Evolutionary conservation across 2,888 invertebrate genomes (phyloP), one percentile per base, ranked within the genome.

Genomic region (Apamea sordens): DNA sequence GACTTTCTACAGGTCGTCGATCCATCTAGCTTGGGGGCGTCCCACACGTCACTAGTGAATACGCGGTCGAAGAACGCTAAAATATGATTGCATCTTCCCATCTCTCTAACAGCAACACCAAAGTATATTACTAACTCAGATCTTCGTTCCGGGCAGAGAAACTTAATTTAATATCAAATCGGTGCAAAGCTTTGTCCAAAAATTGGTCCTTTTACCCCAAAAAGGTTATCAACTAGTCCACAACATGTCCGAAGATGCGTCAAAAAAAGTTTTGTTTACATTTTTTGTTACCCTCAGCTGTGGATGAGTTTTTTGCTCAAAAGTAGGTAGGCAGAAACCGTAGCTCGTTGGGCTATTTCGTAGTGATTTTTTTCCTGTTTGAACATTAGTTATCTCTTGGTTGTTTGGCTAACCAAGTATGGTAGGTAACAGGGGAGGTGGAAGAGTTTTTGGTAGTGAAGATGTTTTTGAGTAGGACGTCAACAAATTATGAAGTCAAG

Each of bases 221-320:
- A 83, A 83, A 73, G 75, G 84, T 89, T 91, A 90, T 91, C 89
- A 77, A 65, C 82, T 69, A 87, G 91, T 89, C 91, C 90, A 91
- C 87, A 90, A 86, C 89, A 86, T 91, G 92, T 92, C 92, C 91
- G 84, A 92, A 88, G 91, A 79, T 88, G 90, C 80, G 74, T 78
- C 74, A 79, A 84, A 91, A 93, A 94, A 92, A 90, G 86, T 81
- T 88, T 90, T 94, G 94, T 94, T 94, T 94, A 94, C 92, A 91
- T 91, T 93, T 94, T 94, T 94, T 94, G 83, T 90, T 68, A 67
- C 64, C 73, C 84, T 86, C 90, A 92, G 90, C 93, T 92, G 92
- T 88, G 90, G 89, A 82, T 87, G 83, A 84, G 86, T 91, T 93
- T 93, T 91, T 93, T 87, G 83, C 84, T 77, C 76, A 76, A 89